Conservation (phyloP, 2,888 invertebrate species). For the Cerceris rybyensis region DNA sequence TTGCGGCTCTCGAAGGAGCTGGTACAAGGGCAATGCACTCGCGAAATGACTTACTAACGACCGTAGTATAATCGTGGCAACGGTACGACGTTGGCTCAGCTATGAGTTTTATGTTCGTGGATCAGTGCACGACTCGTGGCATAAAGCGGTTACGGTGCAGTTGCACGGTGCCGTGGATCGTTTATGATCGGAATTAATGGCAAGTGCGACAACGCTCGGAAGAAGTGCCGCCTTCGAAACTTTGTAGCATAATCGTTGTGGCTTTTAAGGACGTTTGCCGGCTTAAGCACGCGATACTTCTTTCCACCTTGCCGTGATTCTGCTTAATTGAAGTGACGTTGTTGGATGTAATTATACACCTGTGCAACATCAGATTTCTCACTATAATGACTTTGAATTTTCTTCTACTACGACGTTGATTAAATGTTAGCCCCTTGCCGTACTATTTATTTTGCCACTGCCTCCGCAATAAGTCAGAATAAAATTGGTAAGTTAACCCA, state of each 20-base stretch:
- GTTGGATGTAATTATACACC: too few species aligned
- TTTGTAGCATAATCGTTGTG: constrained; percentile 43
- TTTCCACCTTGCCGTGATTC: background rate
- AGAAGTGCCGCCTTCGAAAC: constrained; percentile 53
- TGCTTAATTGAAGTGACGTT: too few species aligned
- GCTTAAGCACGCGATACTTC: background rate
- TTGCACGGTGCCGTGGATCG: constrained; percentile 49
- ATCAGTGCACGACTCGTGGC: constrained; percentile 45
- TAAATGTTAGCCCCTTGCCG: too few species aligned
- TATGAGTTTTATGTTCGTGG: constrained; percentile 53
- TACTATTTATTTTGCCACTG: too few species aligned
- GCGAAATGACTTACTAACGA: constrained; percentile 65
- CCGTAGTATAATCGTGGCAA: constrained; percentile 54
- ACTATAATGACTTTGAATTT: too few species aligned
- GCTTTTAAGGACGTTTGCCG: constrained; percentile 19
- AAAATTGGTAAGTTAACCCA: too few species aligned
- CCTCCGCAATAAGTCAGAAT: too few species aligned
- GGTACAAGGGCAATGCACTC: constrained; percentile 37
- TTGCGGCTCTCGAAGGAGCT: constrained; percentile 39
- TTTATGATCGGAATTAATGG: constrained; percentile 68
- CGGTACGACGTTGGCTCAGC: constrained; percentile 31
- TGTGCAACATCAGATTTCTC: too few species aligned
- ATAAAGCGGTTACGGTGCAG: constrained; percentile 59
- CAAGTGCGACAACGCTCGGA: constrained; percentile 53
- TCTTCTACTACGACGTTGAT: too few species aligned